A percentile compares a stretch with the other conserved stretches of the same genome.
phyloP scores from a whole-genome alignment of 2,113 vertebrate species.

The Vanacampus margaritifer region DNA sequence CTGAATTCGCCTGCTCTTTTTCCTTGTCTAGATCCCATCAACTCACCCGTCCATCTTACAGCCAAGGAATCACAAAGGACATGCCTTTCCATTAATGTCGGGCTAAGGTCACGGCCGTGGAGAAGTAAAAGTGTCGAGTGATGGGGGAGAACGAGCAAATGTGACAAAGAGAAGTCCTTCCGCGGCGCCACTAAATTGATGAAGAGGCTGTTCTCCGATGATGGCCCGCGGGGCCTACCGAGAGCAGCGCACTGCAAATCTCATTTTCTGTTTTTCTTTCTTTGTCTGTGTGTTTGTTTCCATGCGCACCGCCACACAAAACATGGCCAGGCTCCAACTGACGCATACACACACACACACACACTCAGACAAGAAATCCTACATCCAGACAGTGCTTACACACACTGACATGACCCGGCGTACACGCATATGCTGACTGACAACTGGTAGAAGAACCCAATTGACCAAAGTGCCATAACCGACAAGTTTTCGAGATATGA shows the following conservation, averaged over 20 bases:
- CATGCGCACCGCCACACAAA: slow-evolving; percentile 9
- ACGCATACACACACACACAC: too few species aligned
- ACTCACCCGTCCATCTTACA: slow-evolving; percentile 14
- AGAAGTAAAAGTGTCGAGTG: slow-evolving; percentile 11
- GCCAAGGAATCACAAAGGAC: slow-evolving; percentile 42
- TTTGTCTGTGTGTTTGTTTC: not conserved
- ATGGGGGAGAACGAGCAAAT: slow-evolving; percentile 9
- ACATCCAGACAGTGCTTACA: slow-evolving; percentile 11
- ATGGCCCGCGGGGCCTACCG: slow-evolving; percentile 30
- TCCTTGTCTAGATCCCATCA: slow-evolving; percentile 40
- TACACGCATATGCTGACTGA: not conserved
- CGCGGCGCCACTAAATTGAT: slow-evolving; percentile 51
- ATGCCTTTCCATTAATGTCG: slow-evolving; percentile 61
- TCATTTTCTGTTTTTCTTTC: slow-evolving; percentile 13
- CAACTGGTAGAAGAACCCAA: slow-evolving; percentile 20
- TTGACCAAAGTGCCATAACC: not conserved
- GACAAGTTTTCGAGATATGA: not conserved
- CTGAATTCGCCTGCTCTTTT: slow-evolving; percentile 16
- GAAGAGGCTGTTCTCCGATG: slow-evolving; percentile 47
- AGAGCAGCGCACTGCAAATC: slow-evolving; percentile 44
- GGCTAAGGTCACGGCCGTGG: slow-evolving; percentile 30
- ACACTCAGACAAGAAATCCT: not conserved
- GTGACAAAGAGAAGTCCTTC: slow-evolving; percentile 28
- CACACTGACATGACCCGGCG: not conserved
- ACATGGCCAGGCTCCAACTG: not conserved